Base-by-base conservation (phyloP, 2,797 vertebrate genomes). In the Alcedo quadribrachys region DNA sequence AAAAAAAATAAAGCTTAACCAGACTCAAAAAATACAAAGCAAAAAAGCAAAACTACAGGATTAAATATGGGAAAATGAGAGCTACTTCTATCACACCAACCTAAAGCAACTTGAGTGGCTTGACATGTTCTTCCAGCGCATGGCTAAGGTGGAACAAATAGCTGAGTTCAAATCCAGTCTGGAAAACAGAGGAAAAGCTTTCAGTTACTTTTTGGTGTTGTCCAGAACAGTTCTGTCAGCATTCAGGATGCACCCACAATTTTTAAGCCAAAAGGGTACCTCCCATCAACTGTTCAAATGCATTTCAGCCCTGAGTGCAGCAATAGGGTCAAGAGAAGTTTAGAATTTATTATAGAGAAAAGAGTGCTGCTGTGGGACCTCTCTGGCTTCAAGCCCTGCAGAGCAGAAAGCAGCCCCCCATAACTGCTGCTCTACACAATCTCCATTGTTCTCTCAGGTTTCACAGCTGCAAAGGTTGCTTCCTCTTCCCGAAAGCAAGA, bases 401-500 rank as follows among this genome's bases (percentile, higher is more conserved):
- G 58, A 84, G 57, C 25, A 73, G 62, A 92, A 89, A 95, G 66
- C 77, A 95, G 66, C 54, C 48, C 74, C 73, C 53, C 21, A 5
- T 48, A 85, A 89, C n/a, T 37, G 62, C 75, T 73, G 22, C 13
- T 90, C 71, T 20, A 65, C 79, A 91, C 81, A 85, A 62, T 53
- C 69, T 75, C 87, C 87, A 92, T 93, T 95, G 94, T 93, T 94
- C 66, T 95, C 92, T 96, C 91, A 75, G 69, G 89, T 96, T 96
- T 95, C 94, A 93, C 89, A 96, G 92, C 95, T 94, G 92, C 86
- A 82, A 85, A 90, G 90, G 81, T 91, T 93, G 62, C 85, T 95
- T 91, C 79, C 84, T 81, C 65, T 75, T 87, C 69, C 84, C 93
- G 54, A 74, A 82, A 58, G 69, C 37, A 80, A 67, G 33, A 87